Percentiles rank a stretch among this genome's conserved stretches.
phyloP scores from a whole-genome alignment of 2,113 vertebrate species.

The Lanius ludovicianus region DNA sequence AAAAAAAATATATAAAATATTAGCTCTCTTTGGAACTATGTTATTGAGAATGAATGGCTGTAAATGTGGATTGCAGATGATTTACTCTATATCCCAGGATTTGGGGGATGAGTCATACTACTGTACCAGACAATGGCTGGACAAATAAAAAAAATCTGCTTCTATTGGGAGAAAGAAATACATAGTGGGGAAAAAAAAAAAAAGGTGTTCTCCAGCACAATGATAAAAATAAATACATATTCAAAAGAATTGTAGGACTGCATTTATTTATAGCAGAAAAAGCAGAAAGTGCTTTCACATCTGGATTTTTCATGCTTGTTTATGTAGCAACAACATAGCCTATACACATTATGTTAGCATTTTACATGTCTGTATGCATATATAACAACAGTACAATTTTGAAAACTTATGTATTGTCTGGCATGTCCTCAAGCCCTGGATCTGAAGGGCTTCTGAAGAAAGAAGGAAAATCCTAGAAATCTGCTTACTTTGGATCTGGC shows the following conservation, averaged over 20 bases:
- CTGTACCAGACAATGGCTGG: neutral
- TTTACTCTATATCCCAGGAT: neutral
- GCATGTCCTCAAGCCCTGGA: neutral
- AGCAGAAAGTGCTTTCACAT: neutral
- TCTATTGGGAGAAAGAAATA: neutral
- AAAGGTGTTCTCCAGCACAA: neutral
- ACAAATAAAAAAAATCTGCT: neutral
- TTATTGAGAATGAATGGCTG: neutral
- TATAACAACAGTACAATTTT: neutral
- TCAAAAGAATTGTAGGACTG: neutral
- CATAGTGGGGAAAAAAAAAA: neutral
- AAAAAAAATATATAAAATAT: neutral
- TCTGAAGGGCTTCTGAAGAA: neutral
- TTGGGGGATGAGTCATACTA: neutral
- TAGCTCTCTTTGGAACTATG: neutral
- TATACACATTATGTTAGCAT: neutral
- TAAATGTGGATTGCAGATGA: conserved; percentile 22
- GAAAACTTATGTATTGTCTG: neutral
- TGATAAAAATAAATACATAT: neutral
- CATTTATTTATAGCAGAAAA: neutral
- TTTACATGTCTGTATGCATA: neutral
- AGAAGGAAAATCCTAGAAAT: neutral
- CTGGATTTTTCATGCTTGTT: neutral
- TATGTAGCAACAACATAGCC: neutral
- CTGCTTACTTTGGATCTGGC: neutral